phyloP scores from a whole-genome alignment of 2,888 invertebrate genomes.

The Polymixis flavicincta region DNA sequence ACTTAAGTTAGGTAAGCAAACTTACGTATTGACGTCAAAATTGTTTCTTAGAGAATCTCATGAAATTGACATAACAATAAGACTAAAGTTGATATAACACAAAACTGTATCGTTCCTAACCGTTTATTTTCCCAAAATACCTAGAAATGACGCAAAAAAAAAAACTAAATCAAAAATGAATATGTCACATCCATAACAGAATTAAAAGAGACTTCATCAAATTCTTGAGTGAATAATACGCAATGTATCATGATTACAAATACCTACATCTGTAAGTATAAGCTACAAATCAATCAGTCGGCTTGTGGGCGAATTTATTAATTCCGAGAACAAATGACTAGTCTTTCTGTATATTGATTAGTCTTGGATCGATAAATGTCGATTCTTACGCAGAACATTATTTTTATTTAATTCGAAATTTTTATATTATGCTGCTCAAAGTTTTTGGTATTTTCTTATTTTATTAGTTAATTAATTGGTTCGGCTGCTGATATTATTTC shows the following conservation, averaged over 20 bases:
- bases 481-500: neutral
- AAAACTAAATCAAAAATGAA: constrained; percentile 11
- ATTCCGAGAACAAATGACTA: constrained; percentile 49
- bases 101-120: neutral
- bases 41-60: neutral
- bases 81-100: neutral
- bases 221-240: constrained; percentile 25
- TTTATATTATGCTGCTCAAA: neutral
- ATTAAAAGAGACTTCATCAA: constrained; percentile 32
- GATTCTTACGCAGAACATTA: neutral
- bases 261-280: constrained; percentile 12
- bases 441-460: neutral
- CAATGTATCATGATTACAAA: constrained; percentile 23
- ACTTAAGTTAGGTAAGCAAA: neutral
- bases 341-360: constrained; percentile 45
- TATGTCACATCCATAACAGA: constrained; percentile 15
- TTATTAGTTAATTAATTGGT: neutral
- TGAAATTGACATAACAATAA: neutral
- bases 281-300: constrained; percentile 34
- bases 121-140: neutral
- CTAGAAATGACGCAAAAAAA: neutral
- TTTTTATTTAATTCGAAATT: too few relatives aligned
- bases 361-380: constrained; percentile 42
- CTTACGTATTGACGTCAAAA: neutral
- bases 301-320: constrained; percentile 35